Base-by-base conservation (phyloP, 2,888 invertebrate genomes). In the Sinotaia quadrata region DNA sequence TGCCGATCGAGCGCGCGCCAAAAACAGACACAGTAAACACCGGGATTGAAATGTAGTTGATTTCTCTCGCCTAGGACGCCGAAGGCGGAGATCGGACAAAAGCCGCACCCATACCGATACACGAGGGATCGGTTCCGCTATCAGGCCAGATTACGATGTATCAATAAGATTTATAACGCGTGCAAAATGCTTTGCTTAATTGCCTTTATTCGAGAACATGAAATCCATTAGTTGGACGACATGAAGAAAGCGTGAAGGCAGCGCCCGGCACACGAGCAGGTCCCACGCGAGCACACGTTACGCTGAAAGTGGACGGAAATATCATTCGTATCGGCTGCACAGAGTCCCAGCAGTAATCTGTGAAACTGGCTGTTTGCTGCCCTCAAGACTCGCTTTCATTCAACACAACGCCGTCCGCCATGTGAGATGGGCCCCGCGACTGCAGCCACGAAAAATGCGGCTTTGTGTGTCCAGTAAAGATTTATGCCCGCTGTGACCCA, bases 141-240 rank as follows among this genome's bases (percentile, higher is more conserved):
- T 4, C 51, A 15, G 49, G 41, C 31, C 49, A 52, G 65, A 65
- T 65, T 47, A 47, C 54, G 62, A 67, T 71, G 71, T 68, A 68
- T 68, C 68, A 66, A 57, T 49, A 61, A 66, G 72, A 72, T 68
- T 72, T 65, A 72, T 68, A 68, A 56, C 72, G 65, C 66, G 68
- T 61, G 72, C 67, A 68, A 72, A 72, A 72, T 72, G 72, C 68
- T 72, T 68, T 72, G 68, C 72, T 72, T 72, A 72, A 72, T 72
- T 72, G 72, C 72, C 72, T 72, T 66, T 72, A 72, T 72, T 72
- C 72, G 61, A 61, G 66, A 66, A 61, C 72, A 72, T 72, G 72
- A 72, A 72, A 68, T 68, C 72, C 65, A 72, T 72, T 68, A 68
- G 66, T 56, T 47, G 34, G 61, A 57, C 66, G 68, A 68, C 60